Evolutionary conservation across 2,113 vertebrate species (phyloP).

Genomic region (Osmerus eperlanus): DNA sequence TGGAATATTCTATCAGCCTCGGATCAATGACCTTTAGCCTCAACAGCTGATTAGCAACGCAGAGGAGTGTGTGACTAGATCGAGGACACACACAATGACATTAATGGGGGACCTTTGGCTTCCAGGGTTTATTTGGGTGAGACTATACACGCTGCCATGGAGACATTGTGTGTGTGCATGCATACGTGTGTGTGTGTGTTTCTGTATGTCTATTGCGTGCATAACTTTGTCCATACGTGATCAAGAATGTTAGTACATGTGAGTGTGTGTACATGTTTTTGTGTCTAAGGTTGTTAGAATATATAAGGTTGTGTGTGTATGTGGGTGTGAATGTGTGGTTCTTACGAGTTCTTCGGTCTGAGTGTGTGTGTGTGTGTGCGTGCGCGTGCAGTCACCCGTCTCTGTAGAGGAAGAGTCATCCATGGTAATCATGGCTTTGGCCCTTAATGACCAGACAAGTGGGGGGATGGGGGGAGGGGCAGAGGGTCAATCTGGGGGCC

Average conservation of each 20-base stretch:
- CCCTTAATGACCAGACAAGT: conserved; percentile 57
- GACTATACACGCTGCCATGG: background rate
- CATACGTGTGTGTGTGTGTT: conserved; percentile 3
- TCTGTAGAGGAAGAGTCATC: conserved; percentile 62
- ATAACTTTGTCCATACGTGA: background rate
- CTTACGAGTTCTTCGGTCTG: no score
- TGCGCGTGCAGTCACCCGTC: background rate
- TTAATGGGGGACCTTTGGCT: conserved; percentile 38
- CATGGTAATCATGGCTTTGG: conserved; percentile 71
- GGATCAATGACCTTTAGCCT: background rate
- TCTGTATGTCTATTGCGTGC: background rate
- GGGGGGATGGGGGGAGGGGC: conserved; percentile 53
- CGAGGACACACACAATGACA: conserved; percentile 20
- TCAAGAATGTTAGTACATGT: background rate
- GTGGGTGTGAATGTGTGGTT: background rate
- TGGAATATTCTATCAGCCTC: no score
- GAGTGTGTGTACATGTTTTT: background rate
- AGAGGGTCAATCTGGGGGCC: background rate
- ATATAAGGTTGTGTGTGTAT: background rate
- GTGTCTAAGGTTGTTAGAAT: background rate
- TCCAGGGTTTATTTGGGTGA: conserved; percentile 27
- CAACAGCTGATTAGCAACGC: background rate
- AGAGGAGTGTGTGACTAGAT: background rate
- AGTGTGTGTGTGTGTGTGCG: conserved; percentile 2
- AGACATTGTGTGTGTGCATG: background rate